Evolutionary conservation across 2,797 vertebrate species (phyloP), one percentile per base, ranked within the genome.

Genomic region (Merluccius polli): DNA sequence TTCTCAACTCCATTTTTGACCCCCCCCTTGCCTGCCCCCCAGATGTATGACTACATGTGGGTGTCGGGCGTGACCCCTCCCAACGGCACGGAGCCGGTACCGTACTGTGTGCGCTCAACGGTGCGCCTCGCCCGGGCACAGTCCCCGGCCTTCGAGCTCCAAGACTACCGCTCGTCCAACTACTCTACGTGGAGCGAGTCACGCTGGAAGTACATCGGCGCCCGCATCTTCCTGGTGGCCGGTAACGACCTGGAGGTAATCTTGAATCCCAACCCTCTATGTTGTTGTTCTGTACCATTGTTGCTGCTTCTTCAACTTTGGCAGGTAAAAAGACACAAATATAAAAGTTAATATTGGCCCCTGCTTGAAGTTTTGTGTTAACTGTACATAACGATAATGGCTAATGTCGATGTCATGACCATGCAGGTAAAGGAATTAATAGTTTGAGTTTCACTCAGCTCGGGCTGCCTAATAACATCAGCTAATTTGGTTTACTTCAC

Each of bases 171-270:
- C 35, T 96, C 96, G 59, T 92, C 78, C 0, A 87, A 96, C 0
- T 99, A 95, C 29, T 98, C 97, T 0, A 99, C 97, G 0, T 99
- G 97, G 97, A 96, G 97, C 0, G 97, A 99, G 91, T 98, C 96
- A 71, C 91, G 96, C 73, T 99, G 97, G 97, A 98, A 97, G 84
- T 89, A 81, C 30, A 96, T 97, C 85, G 90, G 87, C 0, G 97
- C 95, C 1, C 94, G 97, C 3, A 95, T 99, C 75, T 98, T 98
- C 78, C 93, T 99, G 4, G 91, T 98, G 24, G 95, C 97, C 82
- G 97, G 96, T 91, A 94, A 90, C 38, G 91, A 97, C 31, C 90
- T 98, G 9, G 95, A 99, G 97, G 97, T 98, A 87, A 91, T 87
- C 3, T 0, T 21, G 24, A 11, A 1, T 11, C 29, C 31, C 27